Base-by-base conservation (phyloP, 2,797 vertebrate genomes). In the Phoxinus dragarum region DNA sequence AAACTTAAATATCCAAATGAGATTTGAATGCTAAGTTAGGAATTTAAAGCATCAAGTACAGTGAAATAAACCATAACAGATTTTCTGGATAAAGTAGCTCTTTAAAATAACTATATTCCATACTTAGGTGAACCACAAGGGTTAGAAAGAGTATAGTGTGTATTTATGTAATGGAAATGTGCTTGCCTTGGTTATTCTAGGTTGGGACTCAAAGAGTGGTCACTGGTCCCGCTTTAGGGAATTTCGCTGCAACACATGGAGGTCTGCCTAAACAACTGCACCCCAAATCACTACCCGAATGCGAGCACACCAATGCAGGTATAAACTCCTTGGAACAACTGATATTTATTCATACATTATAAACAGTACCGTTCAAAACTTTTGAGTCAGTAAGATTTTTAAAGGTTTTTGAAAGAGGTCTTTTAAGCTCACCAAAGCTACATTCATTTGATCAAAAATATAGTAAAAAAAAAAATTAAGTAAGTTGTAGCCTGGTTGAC, bases 261-360 rank as follows among this genome's bases (percentile, higher is more conserved):
- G 90, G 90, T 54, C 80, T 12, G 40, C 87, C 2, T 16, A 31
- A 61, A 59, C 78, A 81, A 38, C 74, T 91, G 21, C 56, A 88
- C 31, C 91, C 90, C 67, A 84, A 89, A 14, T 91, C 92, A 2
- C 88, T 93, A 6, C 76, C 94, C 49, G 74, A 87, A 69, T 90
- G 93, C 47, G 90, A 85, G 2, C 93, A 95, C 76, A 81, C 42
- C 42, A 83, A 23, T 4, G 94, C 91, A 96, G 96, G 97, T 97
- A 87, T 93, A 93, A 59, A 74, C 5, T 16, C 23, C n/a, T 79
- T 40, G 75, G 2, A 52, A 73, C 23, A 52, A 59, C 31, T 69
- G 5, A 71, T 19, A 31, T 42, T 44, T 59, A 17, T 69, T 83
- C 11, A 66, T 38, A n/a, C 0, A 27, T 66, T 36, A 14, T 44